Percentiles rank a stretch among this genome's conserved stretches.
These are phyloP conservation scores for Thereva unica DNA, from an alignment of 2,888 invertebrate species.

Conservation along the genomic window DNA sequence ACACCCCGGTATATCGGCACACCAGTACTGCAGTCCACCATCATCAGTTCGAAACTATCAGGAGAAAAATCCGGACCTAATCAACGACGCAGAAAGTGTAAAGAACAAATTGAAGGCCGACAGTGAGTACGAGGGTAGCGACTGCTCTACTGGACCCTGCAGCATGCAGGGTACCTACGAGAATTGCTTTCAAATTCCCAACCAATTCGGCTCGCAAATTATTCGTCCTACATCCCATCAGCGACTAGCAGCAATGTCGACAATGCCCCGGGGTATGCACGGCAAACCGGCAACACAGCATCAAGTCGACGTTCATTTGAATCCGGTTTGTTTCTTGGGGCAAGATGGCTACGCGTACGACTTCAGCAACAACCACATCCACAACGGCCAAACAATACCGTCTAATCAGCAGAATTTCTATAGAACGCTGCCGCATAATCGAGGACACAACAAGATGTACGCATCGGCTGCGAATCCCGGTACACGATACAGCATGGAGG, in stretches of 20 bases:
- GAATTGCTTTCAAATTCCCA: slow-evolving; percentile 57
- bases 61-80: slow-evolving; percentile 79
- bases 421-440: slow-evolving; percentile 77
- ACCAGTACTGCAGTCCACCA: slow-evolving; percentile 63
- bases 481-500: slow-evolving; percentile 66
- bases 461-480: slow-evolving; percentile 62
- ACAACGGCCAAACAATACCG: slow-evolving; percentile 46
- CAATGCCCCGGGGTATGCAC: slow-evolving; percentile 59
- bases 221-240: slow-evolving; percentile 56
- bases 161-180: slow-evolving; percentile 50
- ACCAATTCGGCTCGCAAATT: slow-evolving; percentile 63
- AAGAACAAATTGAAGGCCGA: slow-evolving; percentile 59
- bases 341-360: slow-evolving; percentile 73
- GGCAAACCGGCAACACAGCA: slow-evolving; percentile 61
- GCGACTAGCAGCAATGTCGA: slow-evolving; percentile 59
- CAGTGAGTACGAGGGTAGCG: slow-evolving; percentile 56
- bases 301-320: slow-evolving; percentile 74
- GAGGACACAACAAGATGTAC: slow-evolving; percentile 60
- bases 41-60: slow-evolving; percentile 60
- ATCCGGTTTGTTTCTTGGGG: slow-evolving; percentile 76
- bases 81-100: slow-evolving; percentile 74
- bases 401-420: slow-evolving; percentile 63
- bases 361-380: slow-evolving; percentile 56
- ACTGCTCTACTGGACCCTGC: slow-evolving; percentile 51
- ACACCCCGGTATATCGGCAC: slow-evolving; percentile 52